These are phyloP conservation scores for Oceanodroma leucorhoa DNA, from an alignment of 2,797 vertebrate genomes.

Conservation along the genomic window DNA sequence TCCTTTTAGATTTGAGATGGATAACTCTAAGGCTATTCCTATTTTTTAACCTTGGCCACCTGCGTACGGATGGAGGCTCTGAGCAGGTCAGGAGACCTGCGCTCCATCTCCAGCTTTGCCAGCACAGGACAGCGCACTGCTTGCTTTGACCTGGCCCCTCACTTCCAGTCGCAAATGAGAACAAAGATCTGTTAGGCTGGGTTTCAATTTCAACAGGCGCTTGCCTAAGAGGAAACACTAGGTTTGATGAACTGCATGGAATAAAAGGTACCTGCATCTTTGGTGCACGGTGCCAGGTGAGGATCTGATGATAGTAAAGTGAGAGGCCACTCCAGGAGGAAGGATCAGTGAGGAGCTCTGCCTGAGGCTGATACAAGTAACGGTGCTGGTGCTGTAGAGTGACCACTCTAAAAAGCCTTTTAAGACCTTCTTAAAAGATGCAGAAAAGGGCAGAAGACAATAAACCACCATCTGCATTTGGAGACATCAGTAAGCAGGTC, in stretches of 20 bases:
- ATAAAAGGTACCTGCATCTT: background rate
- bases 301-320: background rate
- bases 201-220: background rate
- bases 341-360: background rate
- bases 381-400: fast-evolving
- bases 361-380: background rate
- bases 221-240: background rate
- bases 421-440: background rate
- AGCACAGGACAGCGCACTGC: background rate
- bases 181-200: background rate
- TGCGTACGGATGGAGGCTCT: background rate
- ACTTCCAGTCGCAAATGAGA: background rate
- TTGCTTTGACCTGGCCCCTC: background rate
- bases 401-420: background rate
- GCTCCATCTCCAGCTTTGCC: background rate
- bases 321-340: background rate
- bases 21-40: slow-evolving; percentile 24
- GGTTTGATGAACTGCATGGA: background rate
- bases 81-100: background rate
- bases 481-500: background rate
- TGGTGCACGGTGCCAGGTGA: fast-evolving
- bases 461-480: background rate
- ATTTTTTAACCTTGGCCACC: slow-evolving; percentile 41
- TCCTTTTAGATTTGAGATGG: slow-evolving; percentile 62
- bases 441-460: background rate